Evolutionary conservation across 2,113 vertebrate genomes (phyloP).

Genomic region (Corapipo altera): DNA sequence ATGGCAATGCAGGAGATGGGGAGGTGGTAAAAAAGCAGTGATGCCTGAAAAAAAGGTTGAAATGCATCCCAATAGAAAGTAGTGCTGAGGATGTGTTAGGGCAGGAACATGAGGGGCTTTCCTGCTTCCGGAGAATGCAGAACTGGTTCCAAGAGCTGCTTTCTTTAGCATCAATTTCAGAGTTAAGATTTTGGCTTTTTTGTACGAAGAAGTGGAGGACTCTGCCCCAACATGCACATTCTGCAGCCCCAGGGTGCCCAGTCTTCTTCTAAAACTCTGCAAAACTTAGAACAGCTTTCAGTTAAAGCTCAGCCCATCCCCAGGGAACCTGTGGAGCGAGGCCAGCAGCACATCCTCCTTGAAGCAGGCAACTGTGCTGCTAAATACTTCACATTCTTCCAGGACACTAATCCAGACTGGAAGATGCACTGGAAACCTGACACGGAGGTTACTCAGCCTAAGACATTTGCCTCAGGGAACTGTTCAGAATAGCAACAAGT

Average conservation of each 20-base stretch:
- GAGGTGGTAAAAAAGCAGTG: background rate
- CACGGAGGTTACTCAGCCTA: background rate
- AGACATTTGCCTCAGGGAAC: background rate
- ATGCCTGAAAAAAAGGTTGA: background rate
- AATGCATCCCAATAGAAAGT: background rate
- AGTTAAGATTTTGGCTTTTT: background rate
- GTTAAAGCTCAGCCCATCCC: background rate
- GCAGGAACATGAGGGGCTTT: background rate
- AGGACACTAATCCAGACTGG: background rate
- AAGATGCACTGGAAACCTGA: background rate
- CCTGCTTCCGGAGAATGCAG: background rate
- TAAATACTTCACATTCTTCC: constrained; percentile 33
- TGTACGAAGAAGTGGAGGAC: background rate
- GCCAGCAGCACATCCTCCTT: constrained; percentile 34
- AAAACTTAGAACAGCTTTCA: background rate
- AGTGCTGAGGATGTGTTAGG: background rate
- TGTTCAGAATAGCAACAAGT: background rate
- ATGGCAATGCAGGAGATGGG: background rate
- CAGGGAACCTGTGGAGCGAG: background rate
- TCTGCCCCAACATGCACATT: background rate
- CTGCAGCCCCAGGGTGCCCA: background rate
- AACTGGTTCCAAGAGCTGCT: background rate
- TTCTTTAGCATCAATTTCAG: background rate
- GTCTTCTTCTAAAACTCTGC: background rate
- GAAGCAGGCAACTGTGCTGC: background rate